These are phyloP conservation scores for Anguilla rostrata DNA, from an alignment of 2,113 vertebrate species.

Conservation along the genomic window DNA sequence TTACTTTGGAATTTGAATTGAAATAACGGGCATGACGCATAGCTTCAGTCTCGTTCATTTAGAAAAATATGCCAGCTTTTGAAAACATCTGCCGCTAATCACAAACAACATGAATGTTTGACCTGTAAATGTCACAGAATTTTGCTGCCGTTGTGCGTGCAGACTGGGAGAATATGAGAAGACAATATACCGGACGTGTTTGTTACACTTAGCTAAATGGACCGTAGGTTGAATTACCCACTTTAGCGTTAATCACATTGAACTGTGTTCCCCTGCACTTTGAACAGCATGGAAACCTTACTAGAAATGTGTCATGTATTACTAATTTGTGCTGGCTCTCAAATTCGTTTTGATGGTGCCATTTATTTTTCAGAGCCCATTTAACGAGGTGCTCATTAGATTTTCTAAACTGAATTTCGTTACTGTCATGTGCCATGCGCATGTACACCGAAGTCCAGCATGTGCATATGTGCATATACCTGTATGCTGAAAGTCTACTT, in stretches of 20 bases:
- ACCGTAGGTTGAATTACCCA: not conserved
- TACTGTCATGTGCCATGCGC: not conserved
- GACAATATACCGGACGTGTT: not conserved
- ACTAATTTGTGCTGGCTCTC: not conserved
- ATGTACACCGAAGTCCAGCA: not conserved
- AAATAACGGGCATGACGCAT: too few relatives aligned
- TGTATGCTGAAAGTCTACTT: slow-evolving; percentile 21
- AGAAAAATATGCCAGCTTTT: not conserved
- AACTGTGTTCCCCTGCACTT: not conserved
- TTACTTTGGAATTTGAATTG: too few relatives aligned
- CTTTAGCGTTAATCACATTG: not conserved
- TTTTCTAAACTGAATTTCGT: not conserved
- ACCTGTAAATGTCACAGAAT: not conserved
- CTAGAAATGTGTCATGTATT: not conserved
- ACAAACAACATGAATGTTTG: not conserved
- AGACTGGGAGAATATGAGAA: not conserved
- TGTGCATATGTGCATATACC: slow-evolving; percentile 25
- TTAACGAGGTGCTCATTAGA: not conserved
- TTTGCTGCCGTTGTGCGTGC: too few relatives aligned
- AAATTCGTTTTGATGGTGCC: not conserved
- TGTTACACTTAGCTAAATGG: not conserved
- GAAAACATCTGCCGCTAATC: too few relatives aligned
- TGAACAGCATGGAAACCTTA: not conserved
- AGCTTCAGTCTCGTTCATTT: not conserved
- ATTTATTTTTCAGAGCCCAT: not conserved